phyloP scores from a whole-genome alignment of 2,113 vertebrate species.

The Hepsetus odoe region DNA sequence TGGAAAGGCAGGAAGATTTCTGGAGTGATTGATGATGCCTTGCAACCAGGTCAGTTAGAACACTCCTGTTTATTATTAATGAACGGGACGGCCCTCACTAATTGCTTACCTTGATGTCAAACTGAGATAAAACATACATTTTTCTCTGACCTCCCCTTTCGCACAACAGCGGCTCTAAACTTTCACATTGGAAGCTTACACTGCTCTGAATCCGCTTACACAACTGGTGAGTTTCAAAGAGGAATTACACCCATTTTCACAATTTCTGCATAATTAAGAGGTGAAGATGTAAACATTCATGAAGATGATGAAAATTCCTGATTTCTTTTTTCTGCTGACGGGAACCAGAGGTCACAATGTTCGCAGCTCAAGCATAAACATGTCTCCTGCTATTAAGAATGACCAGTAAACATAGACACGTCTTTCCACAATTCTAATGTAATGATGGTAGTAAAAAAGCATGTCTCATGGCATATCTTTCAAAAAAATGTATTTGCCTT shows the following conservation, averaged over 20 bases:
- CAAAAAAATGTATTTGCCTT: too few relatives aligned
- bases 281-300: too few relatives aligned
- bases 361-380: too few relatives aligned
- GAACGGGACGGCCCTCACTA: conserved; percentile 63
- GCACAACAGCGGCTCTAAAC: not conserved
- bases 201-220: not conserved
- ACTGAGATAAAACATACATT: conserved; percentile 55
- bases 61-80: conserved; percentile 66
- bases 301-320: too few relatives aligned
- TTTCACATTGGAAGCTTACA: not conserved
- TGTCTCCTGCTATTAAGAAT: too few relatives aligned
- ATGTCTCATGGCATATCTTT: too few relatives aligned
- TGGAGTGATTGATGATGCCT: conserved; percentile 64
- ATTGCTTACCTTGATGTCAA: conserved; percentile 67
- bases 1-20: conserved; percentile 54
- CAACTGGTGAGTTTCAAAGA: not conserved
- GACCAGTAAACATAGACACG: too few relatives aligned
- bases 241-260: too few relatives aligned
- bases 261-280: too few relatives aligned
- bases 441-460: too few relatives aligned
- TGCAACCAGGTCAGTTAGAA: conserved; percentile 59
- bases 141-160: conserved; percentile 52
- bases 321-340: not conserved
- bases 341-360: not conserved
- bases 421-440: too few relatives aligned